A percentile compares a stretch with the other conserved stretches of the same genome.
Conservation (phyloP, 2,113 vertebrate species). For the Cacatua alba region DNA sequence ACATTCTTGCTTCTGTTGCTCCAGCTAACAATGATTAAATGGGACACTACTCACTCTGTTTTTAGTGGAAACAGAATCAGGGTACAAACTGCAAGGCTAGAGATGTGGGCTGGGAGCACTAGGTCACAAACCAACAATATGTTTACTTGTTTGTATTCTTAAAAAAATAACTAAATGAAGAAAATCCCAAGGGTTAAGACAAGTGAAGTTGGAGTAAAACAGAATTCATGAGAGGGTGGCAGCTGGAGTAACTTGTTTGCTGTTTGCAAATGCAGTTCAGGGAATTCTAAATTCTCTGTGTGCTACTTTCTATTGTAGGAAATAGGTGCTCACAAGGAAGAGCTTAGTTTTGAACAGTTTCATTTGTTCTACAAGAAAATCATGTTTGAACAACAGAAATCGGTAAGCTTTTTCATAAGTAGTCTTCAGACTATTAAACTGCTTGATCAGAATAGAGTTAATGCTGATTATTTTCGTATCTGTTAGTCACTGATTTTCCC, state of each 20-base stretch:
- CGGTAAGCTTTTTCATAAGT: slow-evolving; percentile 71
- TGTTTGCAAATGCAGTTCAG: not conserved
- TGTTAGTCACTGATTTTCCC: not conserved
- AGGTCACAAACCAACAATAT: not conserved
- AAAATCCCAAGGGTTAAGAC: not conserved
- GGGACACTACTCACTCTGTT: too few relatives aligned
- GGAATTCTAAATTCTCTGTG: not conserved
- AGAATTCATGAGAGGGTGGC: not conserved
- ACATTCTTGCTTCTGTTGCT: too few relatives aligned
- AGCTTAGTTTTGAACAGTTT: slow-evolving; percentile 93
- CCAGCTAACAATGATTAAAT: too few relatives aligned
- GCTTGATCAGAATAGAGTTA: not conserved
- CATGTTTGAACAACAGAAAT: slow-evolving; percentile 95
- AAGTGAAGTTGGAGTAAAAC: not conserved
- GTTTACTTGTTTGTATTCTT: not conserved
- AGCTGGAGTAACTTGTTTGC: not conserved
- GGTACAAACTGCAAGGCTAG: too few relatives aligned
- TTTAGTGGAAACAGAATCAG: too few relatives aligned
- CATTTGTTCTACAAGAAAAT: slow-evolving; percentile 95
- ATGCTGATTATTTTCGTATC: not conserved
- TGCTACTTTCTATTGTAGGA: slow-evolving; percentile 76
- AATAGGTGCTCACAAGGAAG: slow-evolving; percentile 87
- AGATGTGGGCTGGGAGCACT: too few relatives aligned
- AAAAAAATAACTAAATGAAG: not conserved
- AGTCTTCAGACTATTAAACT: not conserved